Percentiles rank a stretch among this genome's conserved stretches.
Evolutionary conservation across 2,888 invertebrate species (phyloP).

Genomic region (Deilephila elpenor): DNA sequence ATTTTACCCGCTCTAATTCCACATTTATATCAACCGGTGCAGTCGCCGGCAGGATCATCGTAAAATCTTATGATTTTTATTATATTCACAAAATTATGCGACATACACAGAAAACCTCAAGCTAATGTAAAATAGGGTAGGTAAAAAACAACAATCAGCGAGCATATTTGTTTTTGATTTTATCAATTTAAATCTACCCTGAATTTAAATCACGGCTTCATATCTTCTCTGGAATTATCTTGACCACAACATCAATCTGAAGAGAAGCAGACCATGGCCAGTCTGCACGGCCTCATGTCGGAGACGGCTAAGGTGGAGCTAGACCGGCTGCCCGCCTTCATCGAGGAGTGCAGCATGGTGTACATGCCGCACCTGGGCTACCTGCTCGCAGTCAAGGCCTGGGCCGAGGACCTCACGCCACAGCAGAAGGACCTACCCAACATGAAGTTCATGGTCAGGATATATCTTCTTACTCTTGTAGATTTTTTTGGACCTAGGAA

Average conservation of each 20-base stretch:
- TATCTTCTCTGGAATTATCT: not conserved
- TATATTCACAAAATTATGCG: too few species aligned
- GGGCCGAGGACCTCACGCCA: conserved; percentile 82
- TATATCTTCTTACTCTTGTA: not conserved
- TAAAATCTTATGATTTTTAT: too few species aligned
- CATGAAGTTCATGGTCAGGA: conserved; percentile 88
- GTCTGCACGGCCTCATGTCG: conserved; percentile 89
- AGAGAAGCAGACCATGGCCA: conserved; percentile 89
- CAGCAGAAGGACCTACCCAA: conserved; percentile 86
- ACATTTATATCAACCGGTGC: too few species aligned
- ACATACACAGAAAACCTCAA: too few species aligned
- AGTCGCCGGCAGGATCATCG: too few species aligned
- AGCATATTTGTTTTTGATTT: too few species aligned
- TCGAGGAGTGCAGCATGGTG: conserved; percentile 87
- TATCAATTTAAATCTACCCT: too few species aligned
- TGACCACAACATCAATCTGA: not conserved
- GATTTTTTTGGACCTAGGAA: not conserved
- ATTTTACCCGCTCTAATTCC: too few species aligned
- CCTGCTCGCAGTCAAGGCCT: conserved; percentile 89
- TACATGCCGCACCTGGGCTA: conserved; percentile 92
- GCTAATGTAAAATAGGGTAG: too few species aligned
- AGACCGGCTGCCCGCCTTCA: conserved; percentile 86
- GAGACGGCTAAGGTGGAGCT: conserved; percentile 89
- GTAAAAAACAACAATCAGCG: too few species aligned
- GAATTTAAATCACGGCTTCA: not conserved